Evolutionary conservation across 2,888 invertebrate species (phyloP), one percentile per base, ranked within the genome.

Genomic region (Eurytoma adleriae): DNA sequence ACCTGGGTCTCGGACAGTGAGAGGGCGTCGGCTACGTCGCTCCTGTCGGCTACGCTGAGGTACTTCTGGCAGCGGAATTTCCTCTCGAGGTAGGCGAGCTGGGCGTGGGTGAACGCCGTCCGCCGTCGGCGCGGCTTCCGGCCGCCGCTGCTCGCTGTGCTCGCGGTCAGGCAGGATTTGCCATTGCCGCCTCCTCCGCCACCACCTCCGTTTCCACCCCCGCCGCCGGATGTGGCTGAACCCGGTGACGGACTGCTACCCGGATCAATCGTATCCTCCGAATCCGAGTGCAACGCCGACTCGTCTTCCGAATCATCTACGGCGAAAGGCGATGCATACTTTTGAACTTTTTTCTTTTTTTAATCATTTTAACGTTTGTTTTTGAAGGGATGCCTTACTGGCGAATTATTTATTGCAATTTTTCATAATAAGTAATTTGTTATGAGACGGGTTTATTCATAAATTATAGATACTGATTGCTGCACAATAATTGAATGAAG

Each of bases 11-110:
- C 98, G 54, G 97, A 96, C 40, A 98, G 92, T 87, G 95, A 96
- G 30, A 98, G 92, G 0, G 96, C 95, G 87, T 97, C 97, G 0
- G 98, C 98, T 0, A 98, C 97, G 89, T 97, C 97, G 78, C 97
- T 97, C 57, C 98, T 92, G 89, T 98, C 98, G 0, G 97, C 97
- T 10, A 98, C 98, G 82, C 97, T 97, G 81, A 98, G 92, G 91
- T 98, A 98, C 91, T 98, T 98, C 91, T 98, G 98, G 86, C 97
- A 96, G 12, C 97, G 93, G 91, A 98, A 98, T 91, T 97, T 97
- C 85, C 97, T 92, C 91, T 98, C 98, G 84, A 98, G 92, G 90
- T 96, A 98, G 0, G 97, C 97, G 73, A 98, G 92, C 91, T 98
- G 98, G 0, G 97, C 96, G 89, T 98, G 98, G 1, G 98, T 98